Percentiles rank a stretch among this genome's conserved stretches.
Evolutionary conservation across 2,888 invertebrate species (phyloP).

Genomic region (Heliconius charithonia): DNA sequence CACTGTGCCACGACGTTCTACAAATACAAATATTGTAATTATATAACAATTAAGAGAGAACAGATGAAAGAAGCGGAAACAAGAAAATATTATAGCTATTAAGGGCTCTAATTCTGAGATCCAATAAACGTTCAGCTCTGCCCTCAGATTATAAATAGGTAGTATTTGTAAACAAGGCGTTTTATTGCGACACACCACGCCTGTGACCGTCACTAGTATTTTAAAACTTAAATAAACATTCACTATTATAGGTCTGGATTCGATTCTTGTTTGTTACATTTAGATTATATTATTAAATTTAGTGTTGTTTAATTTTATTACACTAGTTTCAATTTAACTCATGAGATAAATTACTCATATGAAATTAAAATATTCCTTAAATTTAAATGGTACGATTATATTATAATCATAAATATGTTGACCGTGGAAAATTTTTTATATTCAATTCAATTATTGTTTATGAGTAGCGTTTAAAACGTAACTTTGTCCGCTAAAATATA

Average conservation of each 20-base stretch:
- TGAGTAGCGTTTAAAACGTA: too few relatives aligned
- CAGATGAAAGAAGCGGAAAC: slow-evolving; percentile 6
- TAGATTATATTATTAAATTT: neutral
- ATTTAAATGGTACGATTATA: too few relatives aligned
- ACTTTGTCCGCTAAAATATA: too few relatives aligned
- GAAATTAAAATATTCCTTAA: too few relatives aligned
- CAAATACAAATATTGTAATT: neutral
- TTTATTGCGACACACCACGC: slow-evolving; percentile 52
- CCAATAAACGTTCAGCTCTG: slow-evolving; percentile 35
- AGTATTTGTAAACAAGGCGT: slow-evolving; percentile 54
- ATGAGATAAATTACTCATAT: too few relatives aligned
- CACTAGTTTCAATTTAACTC: too few relatives aligned
- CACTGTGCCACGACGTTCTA: neutral
- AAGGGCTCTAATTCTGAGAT: slow-evolving; percentile 29
- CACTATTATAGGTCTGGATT: neutral
- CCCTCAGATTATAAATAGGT: slow-evolving; percentile 52
- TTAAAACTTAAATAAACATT: neutral
- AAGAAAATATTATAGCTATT: slow-evolving; percentile 25
- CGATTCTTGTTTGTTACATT: neutral
- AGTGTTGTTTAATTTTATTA: too few relatives aligned
- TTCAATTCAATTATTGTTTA: too few relatives aligned
- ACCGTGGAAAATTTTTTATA: too few relatives aligned
- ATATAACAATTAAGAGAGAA: slow-evolving; percentile 12
- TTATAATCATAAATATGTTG: too few relatives aligned
- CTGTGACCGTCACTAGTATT: slow-evolving; percentile 34